Base-by-base conservation (phyloP, 2,797 vertebrate genomes). In the Mus caroli region DNA sequence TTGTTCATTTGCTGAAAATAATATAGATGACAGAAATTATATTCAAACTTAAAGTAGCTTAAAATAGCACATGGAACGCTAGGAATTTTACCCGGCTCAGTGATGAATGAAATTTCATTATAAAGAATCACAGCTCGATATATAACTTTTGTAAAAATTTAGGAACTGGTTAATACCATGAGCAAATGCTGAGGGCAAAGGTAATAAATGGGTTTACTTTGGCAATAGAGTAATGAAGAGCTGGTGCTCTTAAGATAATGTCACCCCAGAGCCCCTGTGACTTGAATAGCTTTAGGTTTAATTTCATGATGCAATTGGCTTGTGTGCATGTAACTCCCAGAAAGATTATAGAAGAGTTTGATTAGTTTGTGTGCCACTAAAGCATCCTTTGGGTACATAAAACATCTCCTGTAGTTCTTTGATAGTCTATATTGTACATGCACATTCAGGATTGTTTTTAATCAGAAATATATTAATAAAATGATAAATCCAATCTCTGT, bases 61-160 rank as follows among this genome's bases (percentile, higher is more conserved):
- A 96, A 96, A 88, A 97, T 95, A 94, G 92, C 40, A 54, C 84
- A 95, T 54, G 69, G 89, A 26, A 40, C 90, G 94, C 95, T 93
- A 96, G 93, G 87, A 97, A 94, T 96, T 98, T 97, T 97, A 97
- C 92, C 97, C 87, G 3, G 85, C 79, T 88, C 92, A 73, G 40
- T 97, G 87, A 96, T 97, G 97, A 98, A 98, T 96, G 95, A 97
- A 88, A 91, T 98, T 96, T 78, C 96, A 97, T 94, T 96, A 95
- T 85, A 93, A 92, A 97, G 96, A 54, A 92, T 78, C 85, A 97
- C 64, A 98, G 95, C 96, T 85, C 94, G 97, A 94, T 96, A 97
- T 92, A 86, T 50, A 75, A 94, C 50, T 90, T 95, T 79, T 92
- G 90, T 78, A 96, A 96, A 97, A 95, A 91, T 37, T 82, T 86